A percentile compares a stretch with the other conserved stretches of the same genome.
Conservation (phyloP, 2,113 vertebrate species). For the Ochotona curzoniae region DNA sequence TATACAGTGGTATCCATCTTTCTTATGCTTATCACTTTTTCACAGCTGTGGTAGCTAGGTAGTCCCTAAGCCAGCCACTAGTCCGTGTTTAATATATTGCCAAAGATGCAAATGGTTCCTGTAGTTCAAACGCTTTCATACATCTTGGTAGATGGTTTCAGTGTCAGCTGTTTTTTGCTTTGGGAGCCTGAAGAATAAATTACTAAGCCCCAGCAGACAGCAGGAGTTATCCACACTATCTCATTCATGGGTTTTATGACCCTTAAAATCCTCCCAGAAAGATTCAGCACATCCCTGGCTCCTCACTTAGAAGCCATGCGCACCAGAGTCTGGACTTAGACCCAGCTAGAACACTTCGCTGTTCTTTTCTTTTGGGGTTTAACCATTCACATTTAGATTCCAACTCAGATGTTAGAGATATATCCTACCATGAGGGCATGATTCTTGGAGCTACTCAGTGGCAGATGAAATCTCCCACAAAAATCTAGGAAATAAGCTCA, state of each 20-base stretch:
- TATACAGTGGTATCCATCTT: not conserved
- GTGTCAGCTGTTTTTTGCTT: constrained; percentile 7
- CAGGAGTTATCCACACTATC: not conserved
- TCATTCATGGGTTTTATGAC: not conserved
- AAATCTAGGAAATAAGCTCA: constrained; percentile 19
- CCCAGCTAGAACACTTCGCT: not conserved
- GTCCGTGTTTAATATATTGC: not conserved
- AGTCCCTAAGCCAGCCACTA: not conserved
- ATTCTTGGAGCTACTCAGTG: not conserved
- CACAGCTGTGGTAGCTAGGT: not conserved
- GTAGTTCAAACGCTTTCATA: not conserved
- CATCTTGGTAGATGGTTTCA: not conserved
- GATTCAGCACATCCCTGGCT: not conserved
- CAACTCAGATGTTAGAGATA: not conserved
- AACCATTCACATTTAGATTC: not conserved
- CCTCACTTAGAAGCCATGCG: not conserved
- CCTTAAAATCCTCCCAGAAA: not conserved
- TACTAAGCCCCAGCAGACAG: not conserved
- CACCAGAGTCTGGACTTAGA: not conserved
- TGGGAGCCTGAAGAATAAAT: not conserved
- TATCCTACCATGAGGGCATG: not conserved
- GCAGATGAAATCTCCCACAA: not conserved
- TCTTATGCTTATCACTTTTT: not conserved
- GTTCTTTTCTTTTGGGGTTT: not conserved
- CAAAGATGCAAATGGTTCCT: not conserved